Conservation (phyloP, 2,113 vertebrate species). For the Aegithalos caudatus region DNA sequence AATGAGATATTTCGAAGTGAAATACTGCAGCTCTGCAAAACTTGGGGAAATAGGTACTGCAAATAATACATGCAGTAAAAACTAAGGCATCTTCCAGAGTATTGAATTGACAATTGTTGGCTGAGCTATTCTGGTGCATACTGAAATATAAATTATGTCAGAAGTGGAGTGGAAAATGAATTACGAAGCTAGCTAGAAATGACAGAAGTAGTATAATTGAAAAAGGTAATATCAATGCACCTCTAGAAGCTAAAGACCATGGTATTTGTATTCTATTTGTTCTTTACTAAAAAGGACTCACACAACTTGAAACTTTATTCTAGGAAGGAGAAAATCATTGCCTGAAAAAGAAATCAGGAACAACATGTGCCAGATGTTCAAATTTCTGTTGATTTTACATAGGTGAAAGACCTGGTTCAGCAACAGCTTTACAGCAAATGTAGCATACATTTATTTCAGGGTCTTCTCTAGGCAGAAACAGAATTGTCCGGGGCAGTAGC, state of each 20-base stretch:
- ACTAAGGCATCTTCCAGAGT: neutral
- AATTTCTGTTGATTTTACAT: conserved; percentile 82
- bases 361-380: conserved; percentile 86
- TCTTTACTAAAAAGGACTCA: neutral
- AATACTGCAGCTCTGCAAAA: neutral
- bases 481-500: neutral
- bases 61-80: neutral
- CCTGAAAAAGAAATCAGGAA: conserved; percentile 58
- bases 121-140: neutral
- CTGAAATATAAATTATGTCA: conserved; percentile 8
- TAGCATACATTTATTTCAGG: neutral
- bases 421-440: neutral
- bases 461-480: neutral
- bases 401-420: conserved; percentile 68
- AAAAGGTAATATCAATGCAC: neutral
- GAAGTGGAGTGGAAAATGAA: neutral
- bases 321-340: conserved; percentile 81
- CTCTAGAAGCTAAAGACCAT: neutral
- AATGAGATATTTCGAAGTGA: neutral
- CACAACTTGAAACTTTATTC: neutral
- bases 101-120: neutral
- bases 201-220: neutral
- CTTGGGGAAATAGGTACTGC: neutral
- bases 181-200: neutral
- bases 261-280: neutral